Conservation (phyloP, 2,888 invertebrate genomes). For the Sepiola atlantica region DNA sequence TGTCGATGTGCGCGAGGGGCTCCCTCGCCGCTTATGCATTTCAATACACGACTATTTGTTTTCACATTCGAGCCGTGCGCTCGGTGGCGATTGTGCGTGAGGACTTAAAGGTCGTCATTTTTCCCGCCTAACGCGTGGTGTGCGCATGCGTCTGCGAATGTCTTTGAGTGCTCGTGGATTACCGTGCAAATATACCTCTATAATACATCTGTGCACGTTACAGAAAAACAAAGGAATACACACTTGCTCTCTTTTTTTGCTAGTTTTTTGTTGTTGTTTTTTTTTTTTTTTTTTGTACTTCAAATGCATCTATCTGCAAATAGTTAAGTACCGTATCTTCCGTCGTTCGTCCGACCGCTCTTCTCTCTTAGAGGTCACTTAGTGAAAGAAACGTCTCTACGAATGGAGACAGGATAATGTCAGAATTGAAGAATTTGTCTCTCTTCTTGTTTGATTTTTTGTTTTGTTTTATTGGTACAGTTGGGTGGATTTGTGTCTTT, state of each 20-base stretch:
- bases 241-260: neutral
- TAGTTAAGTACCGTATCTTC: neutral
- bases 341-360: neutral
- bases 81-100: neutral
- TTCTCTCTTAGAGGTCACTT: neutral
- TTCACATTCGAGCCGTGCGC: slow-evolving; percentile 18
- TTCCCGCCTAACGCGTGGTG: neutral
- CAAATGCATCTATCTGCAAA: slow-evolving; percentile 3
- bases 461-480: no score
- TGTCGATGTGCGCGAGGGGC: neutral
- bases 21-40: neutral
- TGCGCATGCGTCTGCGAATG: neutral
- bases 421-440: neutral
- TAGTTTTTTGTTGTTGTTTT: neutral
- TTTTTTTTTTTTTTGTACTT: no score
- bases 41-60: neutral
- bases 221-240: neutral
- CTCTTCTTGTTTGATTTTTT: neutral
- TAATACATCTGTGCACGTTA: slow-evolving; percentile 9
- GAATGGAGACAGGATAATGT: neutral
- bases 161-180: neutral
- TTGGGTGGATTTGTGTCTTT: no score
- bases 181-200: neutral
- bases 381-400: neutral
- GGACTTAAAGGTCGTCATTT: neutral